Conservation (phyloP, 2,888 invertebrate genomes). For the Megamerina dolium region DNA sequence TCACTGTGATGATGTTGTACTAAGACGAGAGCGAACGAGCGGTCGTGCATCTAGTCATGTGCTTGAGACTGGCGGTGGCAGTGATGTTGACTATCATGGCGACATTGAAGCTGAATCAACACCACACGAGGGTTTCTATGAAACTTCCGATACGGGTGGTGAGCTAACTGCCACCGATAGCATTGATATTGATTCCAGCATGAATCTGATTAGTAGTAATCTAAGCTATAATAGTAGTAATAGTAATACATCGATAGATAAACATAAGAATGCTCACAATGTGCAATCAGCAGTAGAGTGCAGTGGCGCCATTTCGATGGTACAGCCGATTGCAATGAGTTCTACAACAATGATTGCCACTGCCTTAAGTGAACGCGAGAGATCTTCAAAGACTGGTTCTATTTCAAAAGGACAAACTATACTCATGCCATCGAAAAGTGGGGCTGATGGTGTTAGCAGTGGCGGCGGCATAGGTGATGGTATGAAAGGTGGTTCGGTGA, state of each 20-base stretch:
- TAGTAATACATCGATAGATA: conserved; percentile 44
- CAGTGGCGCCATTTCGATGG: background rate
- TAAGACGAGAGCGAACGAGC: conserved; percentile 4
- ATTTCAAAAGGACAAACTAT: conserved; percentile 32
- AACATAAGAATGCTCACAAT: conserved; percentile 23
- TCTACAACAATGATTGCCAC: conserved; percentile 10
- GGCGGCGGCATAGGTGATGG: background rate
- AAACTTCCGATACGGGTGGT: conserved; percentile 46
- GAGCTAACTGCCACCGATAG: conserved; percentile 39
- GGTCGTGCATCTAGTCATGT: background rate
- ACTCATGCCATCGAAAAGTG: conserved; percentile 31
- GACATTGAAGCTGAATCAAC: conserved; percentile 27
- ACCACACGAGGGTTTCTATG: conserved; percentile 42
- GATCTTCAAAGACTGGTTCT: conserved; percentile 36
- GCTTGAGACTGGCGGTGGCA: conserved; percentile 19
- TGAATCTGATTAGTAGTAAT: conserved; percentile 47
- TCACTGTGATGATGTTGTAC: conserved; percentile 32
- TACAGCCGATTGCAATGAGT: background rate
- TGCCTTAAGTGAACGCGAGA: conserved; percentile 28
- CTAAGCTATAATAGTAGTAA: conserved; percentile 49
- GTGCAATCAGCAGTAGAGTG: conserved; percentile 18
- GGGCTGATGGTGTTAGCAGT: conserved; percentile 3
- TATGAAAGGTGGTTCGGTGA: conserved; percentile 30
- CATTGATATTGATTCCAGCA: conserved; percentile 42
- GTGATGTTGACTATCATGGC: conserved; percentile 41